A percentile compares a stretch with the other conserved stretches of the same genome.
Evolutionary conservation across 2,113 vertebrate genomes (phyloP).

Genomic region (Alaudala cheleensis): DNA sequence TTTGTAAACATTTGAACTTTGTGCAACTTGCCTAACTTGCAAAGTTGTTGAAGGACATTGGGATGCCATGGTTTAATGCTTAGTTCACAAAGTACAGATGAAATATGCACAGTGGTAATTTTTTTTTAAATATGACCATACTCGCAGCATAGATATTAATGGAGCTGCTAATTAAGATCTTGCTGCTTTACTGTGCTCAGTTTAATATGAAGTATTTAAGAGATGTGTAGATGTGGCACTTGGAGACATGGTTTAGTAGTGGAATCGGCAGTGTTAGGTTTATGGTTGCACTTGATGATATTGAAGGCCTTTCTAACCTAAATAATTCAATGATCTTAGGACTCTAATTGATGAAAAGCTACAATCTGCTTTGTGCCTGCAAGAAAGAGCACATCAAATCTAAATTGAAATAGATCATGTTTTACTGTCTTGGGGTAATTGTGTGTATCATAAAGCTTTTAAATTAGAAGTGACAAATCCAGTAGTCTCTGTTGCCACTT

Average conservation of each 20-base stretch:
- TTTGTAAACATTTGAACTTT: not conserved
- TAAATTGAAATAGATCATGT: constrained; percentile 7
- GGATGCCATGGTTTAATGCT: not conserved
- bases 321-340: not conserved
- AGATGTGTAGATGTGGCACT: not conserved
- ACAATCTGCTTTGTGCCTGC: not conserved
- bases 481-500: not conserved
- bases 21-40: not conserved
- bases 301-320: not conserved
- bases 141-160: not conserved
- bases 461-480: not conserved
- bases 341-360: constrained; percentile 2
- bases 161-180: not conserved
- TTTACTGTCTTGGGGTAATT: constrained; percentile 19
- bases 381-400: not conserved
- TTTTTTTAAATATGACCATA: not conserved
- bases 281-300: not conserved
- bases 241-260: not conserved
- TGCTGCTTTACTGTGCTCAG: not conserved
- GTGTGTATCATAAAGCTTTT: not conserved
- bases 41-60: not conserved
- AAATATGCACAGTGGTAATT: not conserved
- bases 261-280: not conserved
- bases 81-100: not conserved
- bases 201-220: not conserved